These are phyloP conservation scores for Mirounga angustirostris DNA, from an alignment of 2,113 vertebrate species.

Conservation along the genomic window DNA sequence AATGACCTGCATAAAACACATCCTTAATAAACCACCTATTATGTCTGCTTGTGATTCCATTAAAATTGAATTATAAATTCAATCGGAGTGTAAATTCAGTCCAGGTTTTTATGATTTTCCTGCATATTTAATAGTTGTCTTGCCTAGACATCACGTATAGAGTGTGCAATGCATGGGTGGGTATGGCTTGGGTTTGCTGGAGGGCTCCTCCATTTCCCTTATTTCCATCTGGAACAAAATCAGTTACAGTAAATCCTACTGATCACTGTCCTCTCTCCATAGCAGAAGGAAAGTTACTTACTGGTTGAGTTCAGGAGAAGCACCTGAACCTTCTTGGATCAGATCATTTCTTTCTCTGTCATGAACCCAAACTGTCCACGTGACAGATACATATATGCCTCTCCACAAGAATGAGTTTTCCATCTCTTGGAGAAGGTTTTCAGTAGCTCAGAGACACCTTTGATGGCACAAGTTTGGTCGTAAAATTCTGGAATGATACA, in stretches of 20 bases:
- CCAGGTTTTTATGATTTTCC: neutral
- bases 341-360: neutral
- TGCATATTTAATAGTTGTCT: neutral
- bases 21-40: neutral
- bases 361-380: neutral
- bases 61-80: neutral
- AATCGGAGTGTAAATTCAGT: neutral
- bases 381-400: neutral
- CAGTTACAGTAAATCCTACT: neutral
- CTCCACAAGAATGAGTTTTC: neutral
- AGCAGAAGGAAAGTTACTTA: neutral
- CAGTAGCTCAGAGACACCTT: neutral
- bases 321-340: neutral
- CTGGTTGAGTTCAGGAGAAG: neutral
- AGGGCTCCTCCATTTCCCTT: neutral
- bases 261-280: neutral
- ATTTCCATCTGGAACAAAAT: neutral
- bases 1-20: neutral
- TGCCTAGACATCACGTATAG: neutral
- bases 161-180: fast-evolving
- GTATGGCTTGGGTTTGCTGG: neutral
- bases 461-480: neutral
- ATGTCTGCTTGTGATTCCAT: neutral
- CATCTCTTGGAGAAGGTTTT: neutral
- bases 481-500: neutral